These are phyloP conservation scores for Drosophila nigromelanica DNA, from an alignment of 1,140 invertebrate genomes.

Conservation along the genomic window DNA sequence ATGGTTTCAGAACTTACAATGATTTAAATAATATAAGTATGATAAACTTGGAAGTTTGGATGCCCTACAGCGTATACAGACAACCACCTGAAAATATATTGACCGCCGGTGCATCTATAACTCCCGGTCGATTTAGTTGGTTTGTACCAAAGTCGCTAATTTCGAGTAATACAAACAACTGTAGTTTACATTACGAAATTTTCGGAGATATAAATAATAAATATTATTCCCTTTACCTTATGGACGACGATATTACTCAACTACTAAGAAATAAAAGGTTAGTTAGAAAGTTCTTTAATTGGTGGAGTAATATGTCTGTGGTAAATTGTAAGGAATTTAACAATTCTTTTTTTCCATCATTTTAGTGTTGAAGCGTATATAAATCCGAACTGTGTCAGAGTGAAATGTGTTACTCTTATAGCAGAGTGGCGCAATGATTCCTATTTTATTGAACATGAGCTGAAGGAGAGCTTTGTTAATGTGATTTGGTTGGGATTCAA, in stretches of 20 bases:
- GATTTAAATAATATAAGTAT: slow-evolving; percentile 32
- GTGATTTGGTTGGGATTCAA: slow-evolving; percentile 88
- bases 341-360: neutral
- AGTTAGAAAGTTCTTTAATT: neutral
- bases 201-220: slow-evolving; percentile 58
- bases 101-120: slow-evolving; percentile 84
- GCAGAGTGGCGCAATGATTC: slow-evolving; percentile 61
- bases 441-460: slow-evolving; percentile 50
- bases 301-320: too few relatives aligned
- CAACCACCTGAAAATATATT: slow-evolving; percentile 66
- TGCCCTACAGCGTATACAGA: slow-evolving; percentile 86
- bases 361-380: slow-evolving; percentile 36
- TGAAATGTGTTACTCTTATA: slow-evolving; percentile 53
- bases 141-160: slow-evolving; percentile 86
- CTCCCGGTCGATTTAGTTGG: slow-evolving; percentile 89
- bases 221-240: slow-evolving; percentile 57
- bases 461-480: slow-evolving; percentile 85
- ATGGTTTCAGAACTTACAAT: slow-evolving; percentile 10
- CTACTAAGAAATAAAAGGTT: slow-evolving; percentile 30
- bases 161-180: neutral
- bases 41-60: slow-evolving; percentile 90
- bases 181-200: slow-evolving; percentile 53
- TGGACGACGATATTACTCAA: slow-evolving; percentile 32
- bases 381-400: slow-evolving; percentile 43
- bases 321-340: neutral